A percentile compares a stretch with the other conserved stretches of the same genome.
These are phyloP conservation scores for Conus ventricosus DNA, from an alignment of 1,140 invertebrate genomes.

Conservation along the genomic window DNA sequence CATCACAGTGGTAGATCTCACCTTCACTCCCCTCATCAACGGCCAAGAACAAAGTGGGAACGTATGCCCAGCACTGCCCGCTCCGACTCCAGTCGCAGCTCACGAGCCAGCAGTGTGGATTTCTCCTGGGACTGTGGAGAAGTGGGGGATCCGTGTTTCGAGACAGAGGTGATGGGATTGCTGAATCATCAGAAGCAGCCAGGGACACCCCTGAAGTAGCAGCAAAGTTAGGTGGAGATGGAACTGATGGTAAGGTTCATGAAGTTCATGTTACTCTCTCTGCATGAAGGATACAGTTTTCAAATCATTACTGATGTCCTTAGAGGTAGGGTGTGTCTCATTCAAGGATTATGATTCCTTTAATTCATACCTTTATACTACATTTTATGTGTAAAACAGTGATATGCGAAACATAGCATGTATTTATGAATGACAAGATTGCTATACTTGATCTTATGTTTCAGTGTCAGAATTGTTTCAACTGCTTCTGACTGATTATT, in stretches of 20 bases:
- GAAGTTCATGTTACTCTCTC: too few relatives aligned
- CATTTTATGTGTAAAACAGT: too few relatives aligned
- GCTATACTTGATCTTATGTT: too few relatives aligned
- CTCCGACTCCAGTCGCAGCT: conserved; percentile 44
- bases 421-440: too few relatives aligned
- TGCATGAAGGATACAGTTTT: background rate
- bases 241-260: background rate
- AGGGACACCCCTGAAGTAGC: background rate
- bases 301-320: too few relatives aligned
- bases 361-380: too few relatives aligned
- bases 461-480: too few relatives aligned
- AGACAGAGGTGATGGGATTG: conserved; percentile 4
- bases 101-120: conserved; percentile 53
- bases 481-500: too few relatives aligned
- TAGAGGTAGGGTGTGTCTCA: too few relatives aligned
- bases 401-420: too few relatives aligned
- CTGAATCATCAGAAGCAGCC: background rate
- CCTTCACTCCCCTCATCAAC: conserved; percentile 7
- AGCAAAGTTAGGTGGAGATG: background rate
- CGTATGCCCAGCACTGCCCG: conserved; percentile 39
- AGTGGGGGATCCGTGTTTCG: conserved; percentile 22
- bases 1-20: background rate
- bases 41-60: conserved; percentile 45
- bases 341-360: too few relatives aligned
- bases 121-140: conserved; percentile 57